Evolutionary conservation across 2,888 invertebrate species (phyloP), one percentile per base, ranked within the genome.

Genomic region (Mythimna impura): DNA sequence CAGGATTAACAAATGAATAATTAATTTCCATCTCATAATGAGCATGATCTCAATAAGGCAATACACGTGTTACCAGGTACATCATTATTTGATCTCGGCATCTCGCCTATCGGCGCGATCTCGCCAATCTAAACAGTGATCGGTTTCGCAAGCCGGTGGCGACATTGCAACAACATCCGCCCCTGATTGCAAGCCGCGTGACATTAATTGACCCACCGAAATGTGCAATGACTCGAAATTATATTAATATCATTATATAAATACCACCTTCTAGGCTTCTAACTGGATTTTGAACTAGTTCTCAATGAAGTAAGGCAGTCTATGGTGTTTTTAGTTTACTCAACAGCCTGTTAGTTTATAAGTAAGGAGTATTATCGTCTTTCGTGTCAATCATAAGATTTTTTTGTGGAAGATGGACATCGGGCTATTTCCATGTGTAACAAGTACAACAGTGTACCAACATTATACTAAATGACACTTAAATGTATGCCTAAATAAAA

Each of bases 111-210:
- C 81, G 73, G 62, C 75, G 34, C 34, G 12, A 22, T 71, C 58
- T n/a, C 57, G 70, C 71, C 77, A 86, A 86, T 88, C 82, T 86
- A 84, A 83, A 70, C 86, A 80, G 80, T 22, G 71, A 85, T 83
- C 78, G 82, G 77, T 89, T 84, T 89, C 87, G 87, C 88, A 88
- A 90, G 85, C 78, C 84, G 78, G 84, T 86, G 84, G 83, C 83
- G 80, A 83, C 86, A 86, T 83, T 80, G 76, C 84, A 66, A 84
- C 87, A 87, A 89, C 89, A 89, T 88, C 89, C 90, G 90, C 78
- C 78, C 81, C 57, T 72, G 66, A 72, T 73, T 83, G 84, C 72
- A 65, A 65, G 81, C 85, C 90, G 83, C 89, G 90, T 90, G 92
- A 90, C 87, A 79, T 74, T 79, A 78, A 76, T 76, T 85, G 80